Percentiles rank a stretch among this genome's conserved stretches.
Conservation (phyloP, 2,113 vertebrate genomes). For the Penelope pileata region DNA sequence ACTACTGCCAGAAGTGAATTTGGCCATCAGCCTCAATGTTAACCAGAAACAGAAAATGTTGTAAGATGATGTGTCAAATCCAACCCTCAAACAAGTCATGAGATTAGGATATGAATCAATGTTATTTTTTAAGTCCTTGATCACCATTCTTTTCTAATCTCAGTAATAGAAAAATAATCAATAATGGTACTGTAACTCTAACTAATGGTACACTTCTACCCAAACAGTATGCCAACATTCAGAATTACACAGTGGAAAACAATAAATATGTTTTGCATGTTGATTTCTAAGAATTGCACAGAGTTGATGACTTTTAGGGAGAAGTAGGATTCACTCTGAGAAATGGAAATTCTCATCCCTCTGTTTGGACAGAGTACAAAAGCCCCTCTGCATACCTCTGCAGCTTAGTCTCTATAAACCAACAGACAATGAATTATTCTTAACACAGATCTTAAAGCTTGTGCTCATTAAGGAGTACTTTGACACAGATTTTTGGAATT, state of each 20-base stretch:
- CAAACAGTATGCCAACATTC: neutral
- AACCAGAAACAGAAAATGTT: neutral
- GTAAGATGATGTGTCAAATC: neutral
- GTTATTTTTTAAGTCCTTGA: neutral
- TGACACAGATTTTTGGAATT: neutral
- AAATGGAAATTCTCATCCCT: neutral
- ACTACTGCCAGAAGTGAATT: neutral
- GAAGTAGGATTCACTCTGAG: neutral
- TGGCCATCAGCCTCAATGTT: neutral
- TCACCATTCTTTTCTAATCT: neutral
- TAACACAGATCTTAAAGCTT: neutral
- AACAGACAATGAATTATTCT: neutral
- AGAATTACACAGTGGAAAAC: neutral
- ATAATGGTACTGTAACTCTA: neutral
- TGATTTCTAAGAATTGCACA: neutral
- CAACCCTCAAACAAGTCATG: neutral
- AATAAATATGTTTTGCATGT: neutral
- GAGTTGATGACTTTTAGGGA: neutral
- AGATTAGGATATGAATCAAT: neutral
- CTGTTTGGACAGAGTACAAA: neutral
- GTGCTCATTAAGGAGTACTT: neutral
- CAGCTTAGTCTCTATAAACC: neutral
- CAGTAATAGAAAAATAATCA: too few relatives aligned
- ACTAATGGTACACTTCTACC: neutral
- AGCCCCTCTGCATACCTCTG: neutral